Base-by-base conservation (phyloP, 2,113 vertebrate species). In the Cololabis saira region DNA sequence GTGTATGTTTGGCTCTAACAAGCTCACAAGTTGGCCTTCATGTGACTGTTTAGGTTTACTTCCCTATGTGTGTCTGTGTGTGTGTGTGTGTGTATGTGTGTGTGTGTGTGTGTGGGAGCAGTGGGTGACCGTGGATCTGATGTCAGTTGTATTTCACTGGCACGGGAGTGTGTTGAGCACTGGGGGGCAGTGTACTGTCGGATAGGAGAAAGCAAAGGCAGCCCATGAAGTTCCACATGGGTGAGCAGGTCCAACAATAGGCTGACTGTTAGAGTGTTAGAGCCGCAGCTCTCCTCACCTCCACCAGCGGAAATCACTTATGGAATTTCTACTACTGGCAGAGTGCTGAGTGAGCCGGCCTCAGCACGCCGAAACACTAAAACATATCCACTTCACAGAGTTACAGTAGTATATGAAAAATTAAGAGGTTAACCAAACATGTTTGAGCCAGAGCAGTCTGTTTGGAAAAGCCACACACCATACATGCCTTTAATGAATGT, bases 101-200 rank as follows among this genome's bases (percentile, higher is more conserved):
- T 53, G 30, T 55, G 44, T 42, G 27, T 41, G 43, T 49, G 3
- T 56, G 22, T 56, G 33, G 33, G 72, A 82, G 69, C 64, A 58
- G 77, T 59, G 82, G 80, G 74, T 61, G 52, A 80, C 15, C 48
- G 3, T 40, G 44, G 67, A 65, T 82, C 55, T 71, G 33, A 62
- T 74, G 87, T 82, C 76, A 56, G 40, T 37, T n/a, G 40, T 48
- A 19, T 71, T 76, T 81, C 52, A 59, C 67, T 54, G 78, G 67
- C 77, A 64, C 24, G 24, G 40, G 61, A 78, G 74, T 4, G 12
- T 51, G 61, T 76, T 72, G 80, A 87, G 81, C 89, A 81, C 88
- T 83, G 53, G 87, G 81, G 81, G 90, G 90, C 85, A 87, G 87
- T 89, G 81, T 81, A 82, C 74, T 53, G 80, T 78, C 72, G 76